A percentile compares a stretch with the other conserved stretches of the same genome.
These are phyloP conservation scores for Anaspis maculata DNA, from an alignment of 2,888 invertebrate species.

Conservation along the genomic window DNA sequence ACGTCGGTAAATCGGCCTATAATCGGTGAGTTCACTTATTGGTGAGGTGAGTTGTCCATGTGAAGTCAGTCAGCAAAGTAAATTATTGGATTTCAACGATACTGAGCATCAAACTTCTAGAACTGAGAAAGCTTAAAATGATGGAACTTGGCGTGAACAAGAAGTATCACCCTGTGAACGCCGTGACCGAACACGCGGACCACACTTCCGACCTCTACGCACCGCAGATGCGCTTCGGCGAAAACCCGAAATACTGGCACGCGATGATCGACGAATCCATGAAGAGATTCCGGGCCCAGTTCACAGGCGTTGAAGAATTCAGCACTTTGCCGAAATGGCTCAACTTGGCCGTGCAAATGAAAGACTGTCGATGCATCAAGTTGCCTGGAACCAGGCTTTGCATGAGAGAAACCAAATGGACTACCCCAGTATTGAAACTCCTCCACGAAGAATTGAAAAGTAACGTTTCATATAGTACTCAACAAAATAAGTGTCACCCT, in stretches of 20 bases:
- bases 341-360: constrained; percentile 38
- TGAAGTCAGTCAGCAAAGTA: no score
- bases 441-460: constrained; percentile 54
- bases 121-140: constrained; percentile 45
- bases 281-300: constrained; percentile 33
- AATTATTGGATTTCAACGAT: no score
- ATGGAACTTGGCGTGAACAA: constrained; percentile 36
- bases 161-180: constrained; percentile 37
- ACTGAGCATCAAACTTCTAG: no score
- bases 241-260: constrained; percentile 55
- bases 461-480: constrained; percentile 21
- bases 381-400: constrained; percentile 45
- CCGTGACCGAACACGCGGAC: constrained; percentile 46
- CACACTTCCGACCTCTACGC: constrained; percentile 56
- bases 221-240: constrained; percentile 55
- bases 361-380: constrained; percentile 40
- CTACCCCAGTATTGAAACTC: constrained; percentile 50
- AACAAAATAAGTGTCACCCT: not conserved
- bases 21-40: no score
- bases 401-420: constrained; percentile 57
- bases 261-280: constrained; percentile 41
- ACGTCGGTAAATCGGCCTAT: no score
- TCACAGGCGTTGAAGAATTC: constrained; percentile 45
- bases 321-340: constrained; percentile 48
- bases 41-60: no score